Percentiles rank a stretch among this genome's conserved stretches.
phyloP scores from a whole-genome alignment of 2,113 vertebrate species.

The Entelurus aequoreus region DNA sequence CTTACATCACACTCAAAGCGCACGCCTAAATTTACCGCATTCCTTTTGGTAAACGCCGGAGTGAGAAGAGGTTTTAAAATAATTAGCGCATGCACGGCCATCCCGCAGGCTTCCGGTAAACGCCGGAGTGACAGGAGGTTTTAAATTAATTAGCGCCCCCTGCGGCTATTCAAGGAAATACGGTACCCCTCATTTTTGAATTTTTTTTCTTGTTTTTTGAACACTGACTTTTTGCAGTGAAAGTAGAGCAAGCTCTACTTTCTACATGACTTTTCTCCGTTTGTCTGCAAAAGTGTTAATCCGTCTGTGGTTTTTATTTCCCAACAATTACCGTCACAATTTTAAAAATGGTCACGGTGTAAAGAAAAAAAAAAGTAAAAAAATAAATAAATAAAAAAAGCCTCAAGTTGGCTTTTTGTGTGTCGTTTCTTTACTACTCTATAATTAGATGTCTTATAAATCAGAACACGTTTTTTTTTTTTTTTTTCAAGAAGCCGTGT shows the following conservation, averaged over 20 bases:
- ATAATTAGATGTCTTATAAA: slow-evolving; percentile 62
- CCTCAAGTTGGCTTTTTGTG: slow-evolving; percentile 54
- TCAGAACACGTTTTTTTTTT: slow-evolving; percentile 55
- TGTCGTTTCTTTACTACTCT: slow-evolving; percentile 42
- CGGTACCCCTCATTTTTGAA: too few relatives aligned
- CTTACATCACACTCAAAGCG: too few relatives aligned
- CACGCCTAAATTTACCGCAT: too few relatives aligned
- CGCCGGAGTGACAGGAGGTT: too few relatives aligned
- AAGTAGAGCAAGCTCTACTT: slow-evolving; percentile 53
- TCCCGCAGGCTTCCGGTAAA: too few relatives aligned
- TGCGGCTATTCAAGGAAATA: too few relatives aligned
- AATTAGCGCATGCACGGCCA: too few relatives aligned
- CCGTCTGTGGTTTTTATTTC: slow-evolving; percentile 32
- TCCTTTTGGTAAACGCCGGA: too few relatives aligned
- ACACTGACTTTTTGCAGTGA: too few relatives aligned
- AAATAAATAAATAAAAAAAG: slow-evolving; percentile 23
- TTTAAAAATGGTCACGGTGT: slow-evolving; percentile 55
- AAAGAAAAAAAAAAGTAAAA: slow-evolving; percentile 15
- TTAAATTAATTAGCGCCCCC: too few relatives aligned
- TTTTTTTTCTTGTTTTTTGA: too few relatives aligned
- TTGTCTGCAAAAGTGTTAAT: slow-evolving; percentile 36
- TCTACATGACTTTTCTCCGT: slow-evolving; percentile 25
- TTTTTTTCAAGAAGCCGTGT: slow-evolving; percentile 49
- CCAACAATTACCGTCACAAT: slow-evolving; percentile 27
- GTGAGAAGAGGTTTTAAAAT: too few relatives aligned